A percentile compares a stretch with the other conserved stretches of the same genome.
Evolutionary conservation across 2,113 vertebrate species (phyloP).

Genomic region (Zosterops japonicus): DNA sequence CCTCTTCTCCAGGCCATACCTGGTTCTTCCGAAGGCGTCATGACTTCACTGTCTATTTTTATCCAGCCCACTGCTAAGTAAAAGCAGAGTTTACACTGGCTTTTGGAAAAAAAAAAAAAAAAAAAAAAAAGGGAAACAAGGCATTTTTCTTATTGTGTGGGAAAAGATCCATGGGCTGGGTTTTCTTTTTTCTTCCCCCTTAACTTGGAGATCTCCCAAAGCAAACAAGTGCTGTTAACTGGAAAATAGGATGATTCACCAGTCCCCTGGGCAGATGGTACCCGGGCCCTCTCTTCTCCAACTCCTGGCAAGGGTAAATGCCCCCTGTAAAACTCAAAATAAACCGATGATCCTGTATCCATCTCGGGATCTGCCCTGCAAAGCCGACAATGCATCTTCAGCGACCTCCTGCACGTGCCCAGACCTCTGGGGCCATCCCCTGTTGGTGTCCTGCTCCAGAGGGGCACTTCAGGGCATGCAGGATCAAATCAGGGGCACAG

Average conservation of each 20-base stretch:
- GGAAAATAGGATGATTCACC: slow-evolving; percentile 71
- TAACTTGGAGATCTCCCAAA: slow-evolving; percentile 69
- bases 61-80: slow-evolving; percentile 54
- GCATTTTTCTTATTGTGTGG: slow-evolving; percentile 69
- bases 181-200: slow-evolving; percentile 59
- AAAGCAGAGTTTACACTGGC: slow-evolving; percentile 55
- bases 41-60: slow-evolving; percentile 61
- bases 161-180: slow-evolving; percentile 63
- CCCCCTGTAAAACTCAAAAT: slow-evolving; percentile 58
- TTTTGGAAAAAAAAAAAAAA: background rate
- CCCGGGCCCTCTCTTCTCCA: slow-evolving; percentile 51
- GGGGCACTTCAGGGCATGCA: background rate
- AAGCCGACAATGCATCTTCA: rapidly evolving
- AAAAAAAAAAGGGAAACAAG: background rate
- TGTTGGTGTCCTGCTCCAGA: background rate
- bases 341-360: background rate
- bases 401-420: background rate
- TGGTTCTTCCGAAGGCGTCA: slow-evolving; percentile 16
- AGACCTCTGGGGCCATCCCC: background rate
- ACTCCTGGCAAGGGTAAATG: slow-evolving; percentile 63
- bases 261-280: slow-evolving; percentile 71
- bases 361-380: background rate
- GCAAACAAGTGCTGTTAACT: slow-evolving; percentile 63
- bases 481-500: rapidly evolving
- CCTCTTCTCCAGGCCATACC: slow-evolving; percentile 36